Evolutionary conservation across 1,140 invertebrate genomes (phyloP).

Genomic region (Oncopodura yosiiana): DNA sequence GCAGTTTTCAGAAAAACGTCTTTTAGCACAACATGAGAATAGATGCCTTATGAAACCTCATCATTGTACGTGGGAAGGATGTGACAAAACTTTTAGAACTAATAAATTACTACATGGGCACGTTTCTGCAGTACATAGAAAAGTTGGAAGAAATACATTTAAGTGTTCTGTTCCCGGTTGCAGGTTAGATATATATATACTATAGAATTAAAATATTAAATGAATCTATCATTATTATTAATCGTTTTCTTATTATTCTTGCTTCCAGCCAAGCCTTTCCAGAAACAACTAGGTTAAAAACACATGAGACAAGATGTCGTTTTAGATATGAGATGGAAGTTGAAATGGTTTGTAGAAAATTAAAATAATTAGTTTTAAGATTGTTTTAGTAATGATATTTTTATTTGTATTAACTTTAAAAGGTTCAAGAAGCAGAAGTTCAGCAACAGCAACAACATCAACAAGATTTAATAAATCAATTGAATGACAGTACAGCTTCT

Average conservation of each 20-base stretch:
- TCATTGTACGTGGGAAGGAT: conserved; percentile 23
- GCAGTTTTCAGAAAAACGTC: conserved; percentile 18
- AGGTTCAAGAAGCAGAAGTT: too few species aligned
- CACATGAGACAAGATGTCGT: conserved; percentile 19
- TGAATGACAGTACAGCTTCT: too few species aligned
- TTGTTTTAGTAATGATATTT: too few species aligned
- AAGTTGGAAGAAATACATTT: conserved; percentile 21
- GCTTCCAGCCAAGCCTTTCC: conserved; percentile 18
- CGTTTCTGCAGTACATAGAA: conserved; percentile 21
- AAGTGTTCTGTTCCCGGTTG: conserved; percentile 22
- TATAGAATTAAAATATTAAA: not conserved
- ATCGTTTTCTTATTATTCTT: too few species aligned
- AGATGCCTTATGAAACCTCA: conserved; percentile 22
- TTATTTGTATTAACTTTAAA: too few species aligned
- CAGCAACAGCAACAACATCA: too few species aligned
- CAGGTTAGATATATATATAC: conserved; percentile 4
- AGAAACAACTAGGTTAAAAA: conserved; percentile 20
- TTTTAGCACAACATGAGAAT: conserved; percentile 20
- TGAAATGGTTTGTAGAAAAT: too few species aligned
- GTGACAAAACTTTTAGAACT: conserved; percentile 25
- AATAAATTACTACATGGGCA: conserved; percentile 24
- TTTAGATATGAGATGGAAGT: conserved; percentile 19
- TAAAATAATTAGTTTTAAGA: too few species aligned
- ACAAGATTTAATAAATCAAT: too few species aligned
- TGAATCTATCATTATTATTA: not conserved